A percentile compares a stretch with the other conserved stretches of the same genome.
Conservation (phyloP, 2,888 invertebrate species). For the Apocheima hispidaria region DNA sequence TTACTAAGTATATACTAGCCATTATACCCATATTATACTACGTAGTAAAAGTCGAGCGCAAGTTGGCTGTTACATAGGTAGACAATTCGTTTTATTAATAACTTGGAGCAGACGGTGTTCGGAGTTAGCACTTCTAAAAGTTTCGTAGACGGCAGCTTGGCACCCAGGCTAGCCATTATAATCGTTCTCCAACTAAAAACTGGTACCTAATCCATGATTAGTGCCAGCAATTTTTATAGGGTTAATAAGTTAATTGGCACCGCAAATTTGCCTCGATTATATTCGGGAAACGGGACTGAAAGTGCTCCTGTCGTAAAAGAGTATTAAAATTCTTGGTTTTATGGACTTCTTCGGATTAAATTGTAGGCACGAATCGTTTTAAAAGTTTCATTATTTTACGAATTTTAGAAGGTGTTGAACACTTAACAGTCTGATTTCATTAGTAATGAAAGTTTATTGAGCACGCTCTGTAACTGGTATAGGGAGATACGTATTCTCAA, state of each 20-base stretch:
- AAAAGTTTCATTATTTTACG: not conserved
- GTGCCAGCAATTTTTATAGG: constrained; percentile 38
- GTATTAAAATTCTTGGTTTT: constrained; percentile 16
- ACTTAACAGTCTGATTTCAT: not conserved
- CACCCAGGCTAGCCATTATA: constrained; percentile 59
- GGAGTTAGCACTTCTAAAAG: constrained; percentile 55
- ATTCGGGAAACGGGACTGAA: constrained; percentile 14
- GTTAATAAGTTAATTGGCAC: constrained; percentile 37
- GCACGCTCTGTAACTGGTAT: no score
- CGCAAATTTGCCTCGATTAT: constrained; percentile 23
- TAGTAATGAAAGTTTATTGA: not conserved
- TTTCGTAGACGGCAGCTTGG: constrained; percentile 61
- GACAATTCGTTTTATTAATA: constrained; percentile 62
- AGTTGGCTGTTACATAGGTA: constrained; percentile 52
- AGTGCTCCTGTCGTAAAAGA: constrained; percentile 13
- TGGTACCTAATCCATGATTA: constrained; percentile 49
- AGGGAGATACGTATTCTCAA: not conserved
- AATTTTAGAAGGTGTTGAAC: not conserved
- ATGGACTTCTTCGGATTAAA: constrained; percentile 1
- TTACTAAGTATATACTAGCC: not conserved
- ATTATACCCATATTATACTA: not conserved
- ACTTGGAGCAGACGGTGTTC: constrained; percentile 50
- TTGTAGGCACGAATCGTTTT: constrained; percentile 3
- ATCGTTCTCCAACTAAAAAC: constrained; percentile 57
- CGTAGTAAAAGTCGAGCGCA: constrained; percentile 26